Conservation (phyloP, 2,888 invertebrate genomes). For the Microctonus brassicae region DNA sequence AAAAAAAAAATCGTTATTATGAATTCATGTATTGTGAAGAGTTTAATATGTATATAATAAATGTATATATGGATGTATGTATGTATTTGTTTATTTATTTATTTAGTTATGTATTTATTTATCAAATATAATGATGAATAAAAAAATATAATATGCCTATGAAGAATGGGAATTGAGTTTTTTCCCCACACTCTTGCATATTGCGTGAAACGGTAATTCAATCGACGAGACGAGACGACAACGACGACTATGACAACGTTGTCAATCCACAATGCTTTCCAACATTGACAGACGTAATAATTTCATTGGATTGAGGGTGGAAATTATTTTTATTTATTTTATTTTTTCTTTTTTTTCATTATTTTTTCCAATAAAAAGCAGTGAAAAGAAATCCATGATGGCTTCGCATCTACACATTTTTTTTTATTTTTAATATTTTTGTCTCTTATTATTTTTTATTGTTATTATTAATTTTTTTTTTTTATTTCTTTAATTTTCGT, state of each 20-base stretch:
- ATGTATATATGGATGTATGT: no score
- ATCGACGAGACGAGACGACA: no score
- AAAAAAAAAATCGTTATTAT: no score
- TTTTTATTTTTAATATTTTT: neutral
- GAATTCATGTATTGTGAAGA: no score
- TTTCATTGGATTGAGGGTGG: conserved; percentile 37
- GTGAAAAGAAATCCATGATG: neutral
- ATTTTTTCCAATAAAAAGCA: neutral
- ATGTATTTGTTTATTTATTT: no score
- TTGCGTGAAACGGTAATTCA: conserved; percentile 38
- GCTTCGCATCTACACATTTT: neutral
- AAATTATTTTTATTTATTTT: no score
- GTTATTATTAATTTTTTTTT: neutral
- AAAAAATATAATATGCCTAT: no score
- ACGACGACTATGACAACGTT: conserved; percentile 33
- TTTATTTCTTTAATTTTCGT: neutral
- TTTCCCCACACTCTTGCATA: no score
- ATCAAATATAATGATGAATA: no score
- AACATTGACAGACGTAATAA: conserved; percentile 38
- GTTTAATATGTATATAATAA: no score
- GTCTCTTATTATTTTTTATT: neutral
- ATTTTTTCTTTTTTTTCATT: neutral
- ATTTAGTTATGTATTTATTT: no score
- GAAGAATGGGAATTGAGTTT: neutral
- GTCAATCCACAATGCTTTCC: conserved; percentile 40